These are phyloP conservation scores for Dicaeum eximium DNA, from an alignment of 2,113 vertebrate species.

Conservation along the genomic window DNA sequence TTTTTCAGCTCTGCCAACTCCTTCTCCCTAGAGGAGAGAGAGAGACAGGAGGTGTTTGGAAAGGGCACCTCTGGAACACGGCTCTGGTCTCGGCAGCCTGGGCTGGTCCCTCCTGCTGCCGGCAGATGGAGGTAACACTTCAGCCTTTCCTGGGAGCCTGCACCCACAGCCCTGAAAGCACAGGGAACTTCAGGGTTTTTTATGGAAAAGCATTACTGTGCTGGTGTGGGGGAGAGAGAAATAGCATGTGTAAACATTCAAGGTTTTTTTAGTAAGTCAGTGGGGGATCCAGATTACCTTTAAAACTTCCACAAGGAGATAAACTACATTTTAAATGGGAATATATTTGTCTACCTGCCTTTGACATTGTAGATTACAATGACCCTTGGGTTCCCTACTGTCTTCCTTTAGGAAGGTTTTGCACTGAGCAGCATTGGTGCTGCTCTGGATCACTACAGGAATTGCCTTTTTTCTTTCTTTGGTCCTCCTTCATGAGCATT, in stretches of 20 bases:
- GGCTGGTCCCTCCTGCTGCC: not conserved
- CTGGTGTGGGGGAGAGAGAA: not conserved
- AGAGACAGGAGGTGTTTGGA: not conserved
- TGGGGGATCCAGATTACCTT: not conserved
- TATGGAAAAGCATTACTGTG: not conserved
- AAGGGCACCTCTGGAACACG: not conserved
- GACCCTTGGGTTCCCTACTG: not conserved
- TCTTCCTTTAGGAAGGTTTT: not conserved
- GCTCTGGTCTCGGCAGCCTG: not conserved
- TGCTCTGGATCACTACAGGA: not conserved
- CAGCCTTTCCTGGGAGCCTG: not conserved
- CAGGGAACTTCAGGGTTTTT: not conserved
- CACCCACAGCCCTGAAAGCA: not conserved
- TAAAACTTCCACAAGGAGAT: not conserved
- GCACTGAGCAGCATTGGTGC: not conserved
- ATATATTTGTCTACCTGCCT: not conserved
- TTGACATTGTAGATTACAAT: not conserved
- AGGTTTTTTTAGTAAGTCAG: not conserved
- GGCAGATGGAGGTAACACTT: conserved; percentile 16
- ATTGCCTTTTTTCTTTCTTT: not conserved
- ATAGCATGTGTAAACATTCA: not conserved
- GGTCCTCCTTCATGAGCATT: not conserved
- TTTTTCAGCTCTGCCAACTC: conserved; percentile 74
- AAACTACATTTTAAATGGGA: not conserved
- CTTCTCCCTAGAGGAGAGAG: conserved; percentile 70